These are phyloP conservation scores for Grammomys surdaster DNA, from an alignment of 2,113 vertebrate species.

Conservation along the genomic window DNA sequence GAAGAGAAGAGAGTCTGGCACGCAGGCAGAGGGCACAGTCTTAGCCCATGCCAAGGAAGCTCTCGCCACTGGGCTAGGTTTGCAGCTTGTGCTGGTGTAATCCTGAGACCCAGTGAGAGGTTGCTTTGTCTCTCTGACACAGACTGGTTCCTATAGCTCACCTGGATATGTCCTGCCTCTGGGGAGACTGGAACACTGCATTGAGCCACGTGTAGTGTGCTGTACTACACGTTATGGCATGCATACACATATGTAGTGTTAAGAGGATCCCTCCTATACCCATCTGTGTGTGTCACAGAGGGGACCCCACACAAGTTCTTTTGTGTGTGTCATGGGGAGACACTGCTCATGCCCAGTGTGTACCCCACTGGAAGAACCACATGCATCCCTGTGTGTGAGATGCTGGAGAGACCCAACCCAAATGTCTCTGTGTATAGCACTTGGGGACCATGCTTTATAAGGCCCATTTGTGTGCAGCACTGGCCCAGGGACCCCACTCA, in stretches of 20 bases:
- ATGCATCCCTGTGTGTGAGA: neutral
- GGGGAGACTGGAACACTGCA: neutral
- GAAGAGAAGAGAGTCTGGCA: fast-evolving
- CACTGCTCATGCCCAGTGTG: neutral
- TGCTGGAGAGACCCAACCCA: neutral
- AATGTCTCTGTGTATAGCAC: neutral
- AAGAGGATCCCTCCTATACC: neutral
- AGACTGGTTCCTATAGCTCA: fast-evolving
- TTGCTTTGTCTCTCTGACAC: too few species aligned
- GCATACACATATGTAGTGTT: neutral
- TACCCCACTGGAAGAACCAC: neutral
- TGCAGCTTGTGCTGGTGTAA: fast-evolving
- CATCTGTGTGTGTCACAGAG: too few species aligned
- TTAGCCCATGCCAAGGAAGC: fast-evolving
- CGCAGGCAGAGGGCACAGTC: neutral
- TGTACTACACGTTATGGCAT: neutral
- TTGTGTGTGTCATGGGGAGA: neutral
- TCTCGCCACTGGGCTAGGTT: neutral
- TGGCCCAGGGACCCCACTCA: neutral
- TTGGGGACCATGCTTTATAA: neutral
- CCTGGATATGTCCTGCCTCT: fast-evolving
- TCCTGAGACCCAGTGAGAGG: too few species aligned
- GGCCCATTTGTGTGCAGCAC: fast-evolving
- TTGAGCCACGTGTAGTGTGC: neutral
- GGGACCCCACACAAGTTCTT: neutral